Evolutionary conservation across 2,113 vertebrate species (phyloP), one percentile per base, ranked within the genome.

Genomic region (Dermatemys mawii): DNA sequence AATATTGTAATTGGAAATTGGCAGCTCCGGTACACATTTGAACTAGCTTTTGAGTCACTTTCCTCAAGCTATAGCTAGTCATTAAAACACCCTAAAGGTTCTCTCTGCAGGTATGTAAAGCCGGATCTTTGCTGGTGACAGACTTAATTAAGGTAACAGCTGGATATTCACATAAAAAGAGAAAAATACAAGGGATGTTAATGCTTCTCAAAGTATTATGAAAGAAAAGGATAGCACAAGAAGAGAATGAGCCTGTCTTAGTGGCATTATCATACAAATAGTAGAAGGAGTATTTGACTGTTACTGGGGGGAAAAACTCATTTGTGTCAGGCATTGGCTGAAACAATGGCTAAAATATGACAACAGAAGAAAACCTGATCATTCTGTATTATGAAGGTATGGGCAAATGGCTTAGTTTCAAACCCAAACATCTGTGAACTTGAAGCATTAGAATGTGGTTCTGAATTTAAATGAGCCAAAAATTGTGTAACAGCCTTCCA

Each of bases 71-170:
- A 91, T 93, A 96, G 92, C 78, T 97, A 97, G 91, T 97, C 96
- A 97, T 97, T 98, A 97, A 97, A 97, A 97, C 93, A 90, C 93
- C 95, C 96, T 86, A 93, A 96, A 93, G 94, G 84, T 97, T 96
- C 95, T 98, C 97, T 97, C 95, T 93, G 94, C 97, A 98, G 97
- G 98, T 98, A 97, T 27, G 5, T 83, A 96, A 97, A 97, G 75
- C 88, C 97, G 98, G 93, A 96, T 95, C 83, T 82, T 98, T 97
- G 97, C 97, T 97, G 95, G 86, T 97, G 97, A 97, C 97, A 97
- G 60, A 94, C 89, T 95, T 98, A 98, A 98, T 98, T 98, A 98
- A 97, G 86, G 84, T 97, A 98, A 97, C 97, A 98, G 97, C 92
- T 97, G 98, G 97, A 97, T 95, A 93, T 88, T 97, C 67, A 95